Evolutionary conservation across 2,797 vertebrate species (phyloP).

Genomic region (Amblyraja radiata): DNA sequence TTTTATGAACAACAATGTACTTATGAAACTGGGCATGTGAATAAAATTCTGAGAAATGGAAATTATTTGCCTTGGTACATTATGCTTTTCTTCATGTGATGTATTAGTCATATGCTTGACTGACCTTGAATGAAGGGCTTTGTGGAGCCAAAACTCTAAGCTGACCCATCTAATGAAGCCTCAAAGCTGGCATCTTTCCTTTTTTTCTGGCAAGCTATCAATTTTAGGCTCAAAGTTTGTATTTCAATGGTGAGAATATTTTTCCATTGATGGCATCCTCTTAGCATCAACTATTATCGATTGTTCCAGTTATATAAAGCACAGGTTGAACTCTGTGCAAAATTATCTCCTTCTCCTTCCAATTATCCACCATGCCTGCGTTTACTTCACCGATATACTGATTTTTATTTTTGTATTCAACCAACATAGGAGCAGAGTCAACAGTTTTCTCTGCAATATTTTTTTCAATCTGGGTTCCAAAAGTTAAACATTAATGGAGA

Average conservation of each 20-base stretch:
- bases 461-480: not conserved
- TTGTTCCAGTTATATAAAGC: not conserved
- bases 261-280: conserved; percentile 9
- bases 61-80: conserved; percentile 20
- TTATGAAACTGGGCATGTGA: conserved; percentile 29
- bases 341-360: not conserved
- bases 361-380: not conserved
- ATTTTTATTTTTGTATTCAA: not conserved
- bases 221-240: not conserved
- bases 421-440: not conserved
- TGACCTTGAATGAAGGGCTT: not conserved
- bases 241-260: not conserved
- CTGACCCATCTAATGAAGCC: conserved; percentile 22
- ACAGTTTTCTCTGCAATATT: not conserved
- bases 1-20: conserved; percentile 14
- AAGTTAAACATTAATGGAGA: not conserved
- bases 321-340: not conserved
- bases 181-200: conserved; percentile 20
- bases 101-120: conserved; percentile 36
- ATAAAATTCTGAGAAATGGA: conserved; percentile 16
- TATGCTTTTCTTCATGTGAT: conserved; percentile 24
- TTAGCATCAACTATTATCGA: conserved; percentile 11
- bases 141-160: not conserved
- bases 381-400: not conserved
- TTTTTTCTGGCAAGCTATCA: conserved; percentile 13